Conservation (phyloP, 2,888 invertebrate species). For the Syrphus vitripennis region DNA sequence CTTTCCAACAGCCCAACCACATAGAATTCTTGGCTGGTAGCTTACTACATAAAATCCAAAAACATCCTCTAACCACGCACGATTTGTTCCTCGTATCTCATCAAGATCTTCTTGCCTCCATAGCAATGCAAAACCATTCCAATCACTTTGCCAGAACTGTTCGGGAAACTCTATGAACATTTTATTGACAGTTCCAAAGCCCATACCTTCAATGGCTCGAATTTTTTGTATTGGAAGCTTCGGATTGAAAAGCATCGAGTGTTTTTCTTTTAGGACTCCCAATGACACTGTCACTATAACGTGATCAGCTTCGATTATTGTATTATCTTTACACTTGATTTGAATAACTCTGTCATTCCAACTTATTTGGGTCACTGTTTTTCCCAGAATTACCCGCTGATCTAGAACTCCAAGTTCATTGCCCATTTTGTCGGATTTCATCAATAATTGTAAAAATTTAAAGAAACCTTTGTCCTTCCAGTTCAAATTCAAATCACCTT, state of each 20-base stretch:
- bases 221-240: slow-evolving; percentile 81
- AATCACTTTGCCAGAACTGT: slow-evolving; percentile 84
- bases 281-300: slow-evolving; percentile 84
- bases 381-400: slow-evolving; percentile 77
- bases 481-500: slow-evolving; percentile 87
- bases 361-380: slow-evolving; percentile 75
- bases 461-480: slow-evolving; percentile 90
- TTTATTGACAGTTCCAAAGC: slow-evolving; percentile 85
- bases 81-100: slow-evolving; percentile 76
- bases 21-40: slow-evolving; percentile 84
- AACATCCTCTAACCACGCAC: slow-evolving; percentile 85
- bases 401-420: slow-evolving; percentile 78
- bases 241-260: slow-evolving; percentile 81
- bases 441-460: slow-evolving; percentile 86
- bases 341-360: slow-evolving; percentile 78
- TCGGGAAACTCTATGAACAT: slow-evolving; percentile 84
- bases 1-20: slow-evolving; percentile 87
- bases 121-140: slow-evolving; percentile 83
- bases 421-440: slow-evolving; percentile 77
- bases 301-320: slow-evolving; percentile 82
- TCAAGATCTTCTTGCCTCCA: slow-evolving; percentile 83
- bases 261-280: slow-evolving; percentile 84
- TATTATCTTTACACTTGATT: slow-evolving; percentile 78
- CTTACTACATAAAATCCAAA: slow-evolving; percentile 86
- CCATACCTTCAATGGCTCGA: slow-evolving; percentile 82